These are phyloP conservation scores for Leucophenga montana DNA, from an alignment of 2,888 invertebrate genomes.

Conservation along the genomic window DNA sequence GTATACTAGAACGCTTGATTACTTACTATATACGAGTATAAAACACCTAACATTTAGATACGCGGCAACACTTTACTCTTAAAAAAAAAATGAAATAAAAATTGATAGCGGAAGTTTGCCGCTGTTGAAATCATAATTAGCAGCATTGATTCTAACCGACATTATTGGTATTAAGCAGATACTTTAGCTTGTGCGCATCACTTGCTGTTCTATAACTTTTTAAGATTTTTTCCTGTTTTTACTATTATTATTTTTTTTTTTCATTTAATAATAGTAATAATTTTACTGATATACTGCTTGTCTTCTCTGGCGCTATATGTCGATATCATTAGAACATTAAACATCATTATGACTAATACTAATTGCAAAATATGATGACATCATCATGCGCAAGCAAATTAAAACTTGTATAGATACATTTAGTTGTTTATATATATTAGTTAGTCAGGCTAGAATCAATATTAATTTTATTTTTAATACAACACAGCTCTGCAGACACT, in stretches of 20 bases:
- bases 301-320: not conserved
- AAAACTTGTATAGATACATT: no score
- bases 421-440: no score
- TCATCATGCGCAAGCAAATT: not conserved
- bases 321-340: slow-evolving; percentile 7
- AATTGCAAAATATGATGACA: slow-evolving; percentile 11
- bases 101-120: slow-evolving; percentile 52
- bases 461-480: slow-evolving; percentile 5
- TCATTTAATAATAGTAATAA: not conserved
- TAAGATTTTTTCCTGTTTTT: no score
- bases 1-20: no score
- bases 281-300: not conserved
- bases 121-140: not conserved
- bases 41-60: slow-evolving; percentile 34
- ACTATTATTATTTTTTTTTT: not conserved
- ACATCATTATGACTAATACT: slow-evolving; percentile 3
- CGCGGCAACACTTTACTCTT: slow-evolving; percentile 47
- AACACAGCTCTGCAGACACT: no score
- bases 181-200: no score
- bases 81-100: slow-evolving; percentile 10
- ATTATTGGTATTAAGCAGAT: not conserved
- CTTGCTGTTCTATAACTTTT: no score
- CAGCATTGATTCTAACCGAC: not conserved
- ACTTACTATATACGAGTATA: slow-evolving; percentile 35
- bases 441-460: not conserved